Percentiles rank a stretch among this genome's conserved stretches.
Evolutionary conservation across 2,888 invertebrate species (phyloP).

Genomic region (Siphonodentalium dalli): DNA sequence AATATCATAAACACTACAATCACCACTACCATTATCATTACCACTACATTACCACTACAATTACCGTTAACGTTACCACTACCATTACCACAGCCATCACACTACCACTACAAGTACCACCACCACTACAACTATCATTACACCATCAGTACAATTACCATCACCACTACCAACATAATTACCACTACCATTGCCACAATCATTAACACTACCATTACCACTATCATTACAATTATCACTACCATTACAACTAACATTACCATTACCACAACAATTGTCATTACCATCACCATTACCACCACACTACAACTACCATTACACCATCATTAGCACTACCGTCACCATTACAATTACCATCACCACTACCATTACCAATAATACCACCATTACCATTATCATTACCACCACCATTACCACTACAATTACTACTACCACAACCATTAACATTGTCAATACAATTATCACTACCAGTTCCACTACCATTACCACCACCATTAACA

Average conservation of each 20-base stretch:
- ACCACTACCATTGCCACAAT: neutral
- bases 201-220: neutral
- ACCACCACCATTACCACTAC: too few relatives aligned
- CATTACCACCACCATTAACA: too few relatives aligned
- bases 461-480: too few relatives aligned
- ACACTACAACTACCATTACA: too few relatives aligned
- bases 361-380: too few relatives aligned
- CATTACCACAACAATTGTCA: neutral
- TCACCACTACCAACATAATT: neutral
- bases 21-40: neutral
- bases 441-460: too few relatives aligned
- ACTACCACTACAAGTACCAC: neutral
- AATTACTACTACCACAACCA: too few relatives aligned
- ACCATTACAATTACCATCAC: too few relatives aligned
- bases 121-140: neutral
- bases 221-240: neutral
- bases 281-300: neutral
- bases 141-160: neutral
- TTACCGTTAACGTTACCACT: neutral
- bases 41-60: constrained; percentile 1
- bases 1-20: neutral
- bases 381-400: too few relatives aligned
- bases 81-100: constrained; percentile 1
- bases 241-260: neutral
- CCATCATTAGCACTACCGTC: too few relatives aligned